Evolutionary conservation across 2,113 vertebrate genomes (phyloP), one percentile per base, ranked within the genome.

Genomic region (Ursus arctos): DNA sequence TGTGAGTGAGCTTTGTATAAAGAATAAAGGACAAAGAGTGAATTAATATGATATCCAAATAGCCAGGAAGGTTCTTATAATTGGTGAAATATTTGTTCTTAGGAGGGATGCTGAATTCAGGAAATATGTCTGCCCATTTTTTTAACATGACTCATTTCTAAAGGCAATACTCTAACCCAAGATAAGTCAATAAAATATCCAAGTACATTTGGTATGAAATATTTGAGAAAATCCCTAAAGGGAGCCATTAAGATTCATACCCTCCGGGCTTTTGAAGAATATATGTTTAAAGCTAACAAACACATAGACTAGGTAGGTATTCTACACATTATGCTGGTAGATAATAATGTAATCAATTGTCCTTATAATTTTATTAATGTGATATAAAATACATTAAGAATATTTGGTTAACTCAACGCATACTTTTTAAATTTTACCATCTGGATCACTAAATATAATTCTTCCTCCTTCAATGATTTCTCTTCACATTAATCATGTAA

Each of bases 11-110:
- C 4, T 81, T 81, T 88, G 3, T 63, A 47, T 80, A 72, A 96
- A 91, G 61, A 83, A 91, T 31, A 96, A 92, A 77, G 88, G 67
- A 92, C 43, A 92, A 21, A 57, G 55, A 85, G 43, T 85, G 57
- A 96, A 80, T 86, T 87, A 71, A 85, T 14, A 85, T 14, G 28
- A 93, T 93, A 63, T 40, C 14, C 53, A 77, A 74, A 85, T 49
- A 89, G 9, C 11, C 14, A 57, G 1, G 0, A 96, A 96, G 26
- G 12, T 3, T 63, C 31, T 96, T 81, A n/a, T 36, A 47, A 51
- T 76, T 88, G 16, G 31, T 82, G 55, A 83, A 86, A 69, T 83
- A 93, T 71, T 72, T 94, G 63, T 83, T 86, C 15, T 55, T 90
- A 11, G 47, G 53, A 18, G 3, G 26, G 21, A 77, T 67, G 14